Evolutionary conservation across 2,888 invertebrate species (phyloP), one percentile per base, ranked within the genome.

Genomic region (Automeris io): DNA sequence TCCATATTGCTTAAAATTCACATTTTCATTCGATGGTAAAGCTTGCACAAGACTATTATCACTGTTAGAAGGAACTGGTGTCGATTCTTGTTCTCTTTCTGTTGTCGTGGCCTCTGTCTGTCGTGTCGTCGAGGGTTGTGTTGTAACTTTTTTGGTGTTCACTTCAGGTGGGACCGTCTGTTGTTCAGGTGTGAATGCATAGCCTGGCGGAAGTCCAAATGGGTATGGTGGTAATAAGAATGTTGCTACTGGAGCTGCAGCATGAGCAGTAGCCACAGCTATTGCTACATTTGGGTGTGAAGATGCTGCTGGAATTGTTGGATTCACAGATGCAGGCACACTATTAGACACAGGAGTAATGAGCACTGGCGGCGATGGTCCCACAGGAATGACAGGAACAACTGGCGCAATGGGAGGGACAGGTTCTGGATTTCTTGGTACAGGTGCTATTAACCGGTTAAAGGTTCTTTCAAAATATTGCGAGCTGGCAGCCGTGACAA

Each of bases 381-480:
- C 60, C 2, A 68, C 57, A 1, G 66, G 61, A 5, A 61, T 31
- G 2, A 68, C 56, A 1, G 65, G 61, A 8, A 61, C 33, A 2
- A 57, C 41, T 24, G 61, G 50, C 9, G 32, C 37, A 7, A 43
- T 45, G 7, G 51, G 44, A 18, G 47, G 47, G 9, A 26, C 13
- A 8, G 51, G 51, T 18, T 32, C 36, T 9, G 40, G 45, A 31
- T 50, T 46, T 2, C 55, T 41, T 11, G 56, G 57, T 2, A 70
- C 70, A 22, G 77, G 74, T 5, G 74, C 70, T 2, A 86, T 69
- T 25, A 82, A 60, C 18, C 74, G 77, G 58, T 92, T 91, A 71
- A 90, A 91, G 31, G 88, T 91, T 47, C 91, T 87, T 36, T 91
- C 88, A 49, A 92, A 85, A 43, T 91, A 90, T 65, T 92, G 92